These are phyloP conservation scores for Heliocidaris erythrogramma DNA, from an alignment of 35 echinoderm and acorn worm species.

Conservation along the genomic window DNA sequence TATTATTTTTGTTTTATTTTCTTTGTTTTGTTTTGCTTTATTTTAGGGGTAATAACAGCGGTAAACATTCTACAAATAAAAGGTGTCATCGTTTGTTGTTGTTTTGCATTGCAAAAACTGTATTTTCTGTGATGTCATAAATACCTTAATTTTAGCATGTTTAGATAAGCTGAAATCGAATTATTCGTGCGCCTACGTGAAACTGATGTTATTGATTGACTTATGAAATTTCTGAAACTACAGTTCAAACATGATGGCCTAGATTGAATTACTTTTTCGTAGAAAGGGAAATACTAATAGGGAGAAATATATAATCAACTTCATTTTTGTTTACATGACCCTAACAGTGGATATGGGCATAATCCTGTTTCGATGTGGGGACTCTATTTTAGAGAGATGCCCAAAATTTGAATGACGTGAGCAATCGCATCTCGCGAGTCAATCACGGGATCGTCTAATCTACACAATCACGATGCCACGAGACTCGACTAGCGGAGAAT, in stretches of 20 bases:
- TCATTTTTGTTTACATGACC: neutral
- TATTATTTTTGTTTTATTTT: too few relatives aligned
- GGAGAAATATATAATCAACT: neutral
- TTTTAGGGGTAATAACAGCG: too few relatives aligned
- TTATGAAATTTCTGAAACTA: too few relatives aligned
- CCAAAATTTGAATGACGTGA: constrained; percentile 1
- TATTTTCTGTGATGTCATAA: neutral
- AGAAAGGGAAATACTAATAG: neutral
- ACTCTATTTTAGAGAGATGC: neutral
- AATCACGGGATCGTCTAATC: constrained; percentile 39
- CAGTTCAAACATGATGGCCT: too few relatives aligned
- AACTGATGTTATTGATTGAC: too few relatives aligned
- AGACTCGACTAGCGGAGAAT: neutral
- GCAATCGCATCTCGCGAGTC: neutral
- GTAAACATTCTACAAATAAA: too few relatives aligned
- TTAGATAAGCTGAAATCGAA: neutral
- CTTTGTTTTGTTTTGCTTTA: too few relatives aligned
- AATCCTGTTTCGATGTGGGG: neutral
- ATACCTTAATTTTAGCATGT: neutral
- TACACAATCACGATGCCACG: constrained; percentile 23
- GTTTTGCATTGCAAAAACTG: too few relatives aligned
- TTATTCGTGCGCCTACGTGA: too few relatives aligned
- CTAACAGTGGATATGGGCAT: neutral
- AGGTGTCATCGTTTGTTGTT: too few relatives aligned
- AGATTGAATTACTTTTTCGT: neutral